Evolutionary conservation across 2,888 invertebrate species (phyloP).

Genomic region (Stegophylla sp.): DNA sequence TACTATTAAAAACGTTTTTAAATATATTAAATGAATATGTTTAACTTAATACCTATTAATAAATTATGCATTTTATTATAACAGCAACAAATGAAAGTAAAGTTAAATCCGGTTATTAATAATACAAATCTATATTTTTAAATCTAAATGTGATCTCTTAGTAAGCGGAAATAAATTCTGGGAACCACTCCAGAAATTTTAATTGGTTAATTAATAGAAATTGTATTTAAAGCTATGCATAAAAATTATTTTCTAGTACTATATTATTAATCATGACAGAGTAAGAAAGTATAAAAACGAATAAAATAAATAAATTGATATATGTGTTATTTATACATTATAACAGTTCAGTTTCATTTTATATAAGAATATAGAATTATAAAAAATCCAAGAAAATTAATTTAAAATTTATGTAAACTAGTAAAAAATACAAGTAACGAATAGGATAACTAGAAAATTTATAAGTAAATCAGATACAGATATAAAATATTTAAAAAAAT

Average conservation of each 20-base stretch:
- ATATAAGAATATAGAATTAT: not conserved
- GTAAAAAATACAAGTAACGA: too few species aligned
- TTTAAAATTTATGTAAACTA: too few species aligned
- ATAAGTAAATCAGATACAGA: too few species aligned
- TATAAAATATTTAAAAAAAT: too few species aligned
- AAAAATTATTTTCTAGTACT: conserved; percentile 4
- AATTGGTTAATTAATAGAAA: conserved; percentile 42
- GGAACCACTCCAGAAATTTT: conserved; percentile 30
- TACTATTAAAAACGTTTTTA: too few species aligned
- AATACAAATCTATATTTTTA: not conserved
- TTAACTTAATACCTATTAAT: too few species aligned
- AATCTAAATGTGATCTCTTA: not conserved
- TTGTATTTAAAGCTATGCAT: not conserved
- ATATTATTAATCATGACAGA: not conserved
- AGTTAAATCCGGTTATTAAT: not conserved
- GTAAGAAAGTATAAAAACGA: conserved; percentile 32
- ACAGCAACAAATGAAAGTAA: not conserved
- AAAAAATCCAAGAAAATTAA: not conserved
- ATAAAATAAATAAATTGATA: too few species aligned
- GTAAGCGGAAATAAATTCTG: conserved; percentile 15
- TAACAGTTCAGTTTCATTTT: not conserved
- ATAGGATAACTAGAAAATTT: too few species aligned
- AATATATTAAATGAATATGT: not conserved
- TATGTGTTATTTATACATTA: not conserved
- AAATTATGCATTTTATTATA: too few species aligned